Evolutionary conservation across 2,113 vertebrate species (phyloP).

Genomic region (Toxotes jaculatrix): DNA sequence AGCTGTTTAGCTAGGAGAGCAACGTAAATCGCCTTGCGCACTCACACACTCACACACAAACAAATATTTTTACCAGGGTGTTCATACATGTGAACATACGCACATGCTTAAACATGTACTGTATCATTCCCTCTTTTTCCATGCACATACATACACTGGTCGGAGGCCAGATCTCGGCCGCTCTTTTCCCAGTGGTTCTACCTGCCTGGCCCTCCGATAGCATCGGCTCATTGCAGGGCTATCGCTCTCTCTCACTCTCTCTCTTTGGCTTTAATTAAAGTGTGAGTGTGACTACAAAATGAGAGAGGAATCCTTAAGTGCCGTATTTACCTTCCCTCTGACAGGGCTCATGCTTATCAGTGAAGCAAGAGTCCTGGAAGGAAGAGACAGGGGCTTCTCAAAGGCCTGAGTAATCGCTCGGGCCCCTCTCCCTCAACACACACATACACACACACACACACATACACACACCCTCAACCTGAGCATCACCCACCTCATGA

Average conservation of each 20-base stretch:
- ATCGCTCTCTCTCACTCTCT: slow-evolving; percentile 71
- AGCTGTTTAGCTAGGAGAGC: slow-evolving; percentile 83
- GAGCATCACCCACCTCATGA: slow-evolving; percentile 33
- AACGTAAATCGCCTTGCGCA: slow-evolving; percentile 58
- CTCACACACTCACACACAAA: slow-evolving; percentile 29
- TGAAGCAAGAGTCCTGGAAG: slow-evolving; percentile 48
- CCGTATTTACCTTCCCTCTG: slow-evolving; percentile 80
- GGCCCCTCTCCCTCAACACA: slow-evolving; percentile 31
- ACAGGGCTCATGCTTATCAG: slow-evolving; percentile 81
- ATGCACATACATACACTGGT: slow-evolving; percentile 36
- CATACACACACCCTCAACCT: slow-evolving; percentile 14
- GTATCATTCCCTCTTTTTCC: slow-evolving; percentile 28
- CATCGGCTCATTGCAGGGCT: slow-evolving; percentile 79
- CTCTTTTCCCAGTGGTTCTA: slow-evolving; percentile 55
- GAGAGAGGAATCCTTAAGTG: slow-evolving; percentile 85
- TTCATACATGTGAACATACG: slow-evolving; percentile 4
- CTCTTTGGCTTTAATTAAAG: slow-evolving; percentile 82
- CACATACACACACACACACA: slow-evolving; percentile 20
- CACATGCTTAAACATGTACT: slow-evolving; percentile 39
- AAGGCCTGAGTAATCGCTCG: slow-evolving; percentile 72
- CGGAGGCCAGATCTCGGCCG: slow-evolving; percentile 60
- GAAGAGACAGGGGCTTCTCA: slow-evolving; percentile 71
- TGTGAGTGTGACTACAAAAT: slow-evolving; percentile 83
- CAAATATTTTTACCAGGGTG: slow-evolving; percentile 24
- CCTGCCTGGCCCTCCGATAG: slow-evolving; percentile 76